Evolutionary conservation across 2,797 vertebrate species (phyloP), one percentile per base, ranked within the genome.

Genomic region (Sebastes kiyomatsui): DNA sequence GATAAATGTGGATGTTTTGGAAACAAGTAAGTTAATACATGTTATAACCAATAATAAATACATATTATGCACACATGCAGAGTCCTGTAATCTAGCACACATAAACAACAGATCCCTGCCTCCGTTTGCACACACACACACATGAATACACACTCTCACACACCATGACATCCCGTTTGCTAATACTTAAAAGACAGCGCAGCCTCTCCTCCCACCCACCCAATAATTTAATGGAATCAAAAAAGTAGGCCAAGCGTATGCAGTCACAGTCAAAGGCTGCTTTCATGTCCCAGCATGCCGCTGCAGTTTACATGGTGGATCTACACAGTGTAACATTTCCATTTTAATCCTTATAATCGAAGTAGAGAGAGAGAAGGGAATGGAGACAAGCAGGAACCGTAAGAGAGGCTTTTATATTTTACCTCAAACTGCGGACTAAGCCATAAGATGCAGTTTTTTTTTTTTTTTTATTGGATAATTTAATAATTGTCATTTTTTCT

Each of bases 161-260:
- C 20, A 27, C 23, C 62, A 72, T 79, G 85, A 77, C 79, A 80
- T 69, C 56, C 66, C 71, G 66, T 84, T 82, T 75, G 69, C 35
- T 72, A 60, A 87, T 49, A 75, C 72, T 79, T 74, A 38, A 78
- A 79, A 92, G 75, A 72, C 73, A 28, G 58, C 7, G 1, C 75
- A 79, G 76, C 69, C 25, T 76, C 71, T 84, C 42, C 83, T 77
- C 76, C 86, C 81, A 81, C 85, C 61, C 85, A 75, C 60, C 81
- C 83, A 82, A 67, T 85, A 82, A 92, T 91, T 90, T 90, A 85
- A 90, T 91, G 77, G 82, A 84, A 82, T 88, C 62, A 83, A 81
- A 85, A 49, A 93, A 89, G 71, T 90, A 91, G 90, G 91, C 87
- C 91, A 93, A 80, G 78, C 62, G 2, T 64, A 80, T 80, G 76